Evolutionary conservation across 2,888 invertebrate genomes (phyloP).

Genomic region (Pandemis heparana): DNA sequence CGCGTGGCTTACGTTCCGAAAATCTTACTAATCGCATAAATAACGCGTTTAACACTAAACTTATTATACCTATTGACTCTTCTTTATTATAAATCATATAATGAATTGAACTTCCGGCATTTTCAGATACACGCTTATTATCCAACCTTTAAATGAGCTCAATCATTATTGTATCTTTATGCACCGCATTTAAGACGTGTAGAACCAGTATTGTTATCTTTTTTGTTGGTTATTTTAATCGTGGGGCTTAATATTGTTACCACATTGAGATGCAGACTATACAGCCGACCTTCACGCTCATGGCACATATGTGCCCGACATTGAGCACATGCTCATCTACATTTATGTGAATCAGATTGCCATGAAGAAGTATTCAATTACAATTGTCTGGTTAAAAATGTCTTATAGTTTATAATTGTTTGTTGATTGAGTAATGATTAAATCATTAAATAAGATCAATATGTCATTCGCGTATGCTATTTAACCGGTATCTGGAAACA

Average conservation of each 20-base stretch:
- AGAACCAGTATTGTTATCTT: constrained; percentile 26
- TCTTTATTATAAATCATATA: constrained; percentile 9
- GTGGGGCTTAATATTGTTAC: constrained; percentile 34
- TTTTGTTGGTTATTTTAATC: constrained; percentile 14
- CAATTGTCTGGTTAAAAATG: constrained; percentile 26
- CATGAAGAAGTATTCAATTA: constrained; percentile 33
- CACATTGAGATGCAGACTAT: constrained; percentile 39
- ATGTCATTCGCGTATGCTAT: constrained; percentile 22
- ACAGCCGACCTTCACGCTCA: constrained; percentile 60
- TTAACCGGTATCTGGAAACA: not conserved
- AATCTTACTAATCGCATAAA: not conserved
- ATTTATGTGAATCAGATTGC: constrained; percentile 39
- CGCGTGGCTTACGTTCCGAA: not conserved
- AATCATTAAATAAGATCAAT: too few relatives aligned
- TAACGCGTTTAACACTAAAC: too few relatives aligned
- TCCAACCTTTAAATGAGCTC: not conserved
- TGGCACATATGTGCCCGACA: constrained; percentile 60
- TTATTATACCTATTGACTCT: constrained; percentile 43
- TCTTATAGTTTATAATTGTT: constrained; percentile 10
- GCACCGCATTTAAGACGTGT: not conserved
- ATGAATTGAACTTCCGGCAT: not conserved
- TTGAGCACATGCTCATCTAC: constrained; percentile 45
- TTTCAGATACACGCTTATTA: not conserved
- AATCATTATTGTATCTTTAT: not conserved
- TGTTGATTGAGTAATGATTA: not conserved